phyloP scores from a whole-genome alignment of 2,888 invertebrate species.

The Tinea semifulvella region DNA sequence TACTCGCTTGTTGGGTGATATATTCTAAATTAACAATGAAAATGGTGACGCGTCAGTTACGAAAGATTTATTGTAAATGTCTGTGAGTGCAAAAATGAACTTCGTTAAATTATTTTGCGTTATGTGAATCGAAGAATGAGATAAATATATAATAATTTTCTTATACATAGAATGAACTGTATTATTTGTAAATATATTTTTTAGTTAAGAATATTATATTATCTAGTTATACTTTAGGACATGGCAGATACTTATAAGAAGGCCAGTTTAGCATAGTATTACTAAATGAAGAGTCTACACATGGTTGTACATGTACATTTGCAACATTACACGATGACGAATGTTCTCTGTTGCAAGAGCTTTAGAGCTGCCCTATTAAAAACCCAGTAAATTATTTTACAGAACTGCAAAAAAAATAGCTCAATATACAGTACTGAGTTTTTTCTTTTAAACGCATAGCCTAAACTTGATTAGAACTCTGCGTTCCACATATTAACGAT shows the following conservation, averaged over 20 bases:
- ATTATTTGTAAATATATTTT: slow-evolving; percentile 71
- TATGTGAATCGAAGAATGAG: slow-evolving; percentile 67
- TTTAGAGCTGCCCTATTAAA: neutral
- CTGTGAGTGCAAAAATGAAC: slow-evolving; percentile 64
- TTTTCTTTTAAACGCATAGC: too few relatives aligned
- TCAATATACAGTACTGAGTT: too few relatives aligned
- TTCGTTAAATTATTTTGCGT: slow-evolving; percentile 69
- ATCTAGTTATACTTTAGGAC: slow-evolving; percentile 67
- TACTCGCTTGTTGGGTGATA: slow-evolving; percentile 66
- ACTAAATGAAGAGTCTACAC: slow-evolving; percentile 67
- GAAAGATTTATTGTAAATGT: slow-evolving; percentile 60
- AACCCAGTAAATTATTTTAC: too few relatives aligned
- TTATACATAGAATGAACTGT: slow-evolving; percentile 65
- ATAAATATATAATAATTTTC: slow-evolving; percentile 67
- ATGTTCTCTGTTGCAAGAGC: neutral
- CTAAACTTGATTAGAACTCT: too few relatives aligned
- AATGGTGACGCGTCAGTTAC: slow-evolving; percentile 55
- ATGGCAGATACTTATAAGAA: slow-evolving; percentile 73
- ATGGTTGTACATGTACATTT: slow-evolving; percentile 64
- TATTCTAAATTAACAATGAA: slow-evolving; percentile 58
- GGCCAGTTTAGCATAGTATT: slow-evolving; percentile 79
- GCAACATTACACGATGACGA: slow-evolving; percentile 7
- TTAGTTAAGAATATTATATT: slow-evolving; percentile 70
- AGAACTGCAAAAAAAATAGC: too few relatives aligned
- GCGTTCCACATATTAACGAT: too few relatives aligned